Conservation (phyloP, 2,888 invertebrate genomes). For the Notocelia uddmanniana region DNA sequence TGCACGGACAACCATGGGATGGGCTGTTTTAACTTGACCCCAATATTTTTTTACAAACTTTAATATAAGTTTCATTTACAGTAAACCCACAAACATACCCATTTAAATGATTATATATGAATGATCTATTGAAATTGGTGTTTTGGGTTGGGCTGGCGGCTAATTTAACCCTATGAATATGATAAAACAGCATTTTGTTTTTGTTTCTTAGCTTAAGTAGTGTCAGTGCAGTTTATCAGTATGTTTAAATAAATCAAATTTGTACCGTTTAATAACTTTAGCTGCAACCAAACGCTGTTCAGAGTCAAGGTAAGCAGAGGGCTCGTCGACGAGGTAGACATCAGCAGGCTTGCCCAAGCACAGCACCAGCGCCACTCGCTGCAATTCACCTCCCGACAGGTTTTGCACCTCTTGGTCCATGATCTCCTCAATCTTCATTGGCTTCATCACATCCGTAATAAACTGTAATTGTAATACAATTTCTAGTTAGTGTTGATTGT, state of each 20-base stretch:
- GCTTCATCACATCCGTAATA: conserved; percentile 99
- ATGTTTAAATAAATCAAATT: not conserved
- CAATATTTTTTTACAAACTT: no score
- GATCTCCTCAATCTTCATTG: conserved; percentile 97
- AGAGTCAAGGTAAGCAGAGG: conserved; percentile 99
- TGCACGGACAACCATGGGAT: no score
- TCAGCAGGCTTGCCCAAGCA: conserved; percentile 99
- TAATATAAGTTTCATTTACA: no score
- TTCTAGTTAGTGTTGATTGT: not conserved
- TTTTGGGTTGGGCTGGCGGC: no score
- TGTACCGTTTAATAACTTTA: conserved; percentile 98
- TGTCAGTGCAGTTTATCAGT: no score
- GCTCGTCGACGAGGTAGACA: conserved; percentile 99
- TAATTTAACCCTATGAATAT: no score
- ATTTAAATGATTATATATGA: no score
- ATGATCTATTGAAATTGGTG: no score
- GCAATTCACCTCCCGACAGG: conserved; percentile 99
- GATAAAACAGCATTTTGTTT: no score
- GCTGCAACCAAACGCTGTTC: conserved; percentile 99
- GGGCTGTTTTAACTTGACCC: no score
- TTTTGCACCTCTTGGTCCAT: conserved; percentile 99
- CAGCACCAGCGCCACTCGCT: conserved; percentile 97
- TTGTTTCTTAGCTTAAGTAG: no score
- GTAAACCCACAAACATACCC: no score
- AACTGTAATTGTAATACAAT: conserved; percentile 86